A percentile compares a stretch with the other conserved stretches of the same genome.
phyloP scores from a whole-genome alignment of 2,888 invertebrate species.

The Mechanitis messenoides region DNA sequence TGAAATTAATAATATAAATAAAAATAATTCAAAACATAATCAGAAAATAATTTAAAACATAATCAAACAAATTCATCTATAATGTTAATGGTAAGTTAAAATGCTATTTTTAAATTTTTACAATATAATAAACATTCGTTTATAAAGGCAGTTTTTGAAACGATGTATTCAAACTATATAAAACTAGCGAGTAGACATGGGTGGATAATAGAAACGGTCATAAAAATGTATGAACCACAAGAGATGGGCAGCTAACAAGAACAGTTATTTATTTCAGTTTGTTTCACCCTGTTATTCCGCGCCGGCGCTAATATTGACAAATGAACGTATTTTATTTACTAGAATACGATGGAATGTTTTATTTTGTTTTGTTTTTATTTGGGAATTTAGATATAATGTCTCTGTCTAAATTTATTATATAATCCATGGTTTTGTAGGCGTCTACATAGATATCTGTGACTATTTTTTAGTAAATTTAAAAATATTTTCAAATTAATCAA shows the following conservation, averaged over 20 bases:
- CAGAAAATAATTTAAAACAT: too few relatives aligned
- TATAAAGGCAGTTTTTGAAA: not conserved
- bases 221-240: constrained; percentile 72
- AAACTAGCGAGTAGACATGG: constrained; percentile 49
- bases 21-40: too few relatives aligned
- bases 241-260: constrained; percentile 65
- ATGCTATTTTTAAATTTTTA: too few relatives aligned
- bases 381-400: not conserved
- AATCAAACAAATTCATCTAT: too few relatives aligned
- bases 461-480: too few relatives aligned
- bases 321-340: constrained; percentile 43
- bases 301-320: constrained; percentile 71
- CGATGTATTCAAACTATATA: not conserved
- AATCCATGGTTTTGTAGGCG: too few relatives aligned
- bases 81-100: too few relatives aligned
- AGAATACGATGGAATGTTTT: constrained; percentile 9
- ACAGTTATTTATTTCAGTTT: constrained; percentile 31
- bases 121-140: too few relatives aligned
- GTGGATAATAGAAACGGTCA: constrained; percentile 64
- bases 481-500: too few relatives aligned
- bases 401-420: not conserved
- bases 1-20: too few relatives aligned
- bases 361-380: constrained; percentile 5
- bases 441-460: too few relatives aligned
- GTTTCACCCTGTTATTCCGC: constrained; percentile 67